Percentiles rank a stretch among this genome's conserved stretches.
These are phyloP conservation scores for Sebastes taczanowskii DNA, from an alignment of 2,797 vertebrate species.

Conservation along the genomic window DNA sequence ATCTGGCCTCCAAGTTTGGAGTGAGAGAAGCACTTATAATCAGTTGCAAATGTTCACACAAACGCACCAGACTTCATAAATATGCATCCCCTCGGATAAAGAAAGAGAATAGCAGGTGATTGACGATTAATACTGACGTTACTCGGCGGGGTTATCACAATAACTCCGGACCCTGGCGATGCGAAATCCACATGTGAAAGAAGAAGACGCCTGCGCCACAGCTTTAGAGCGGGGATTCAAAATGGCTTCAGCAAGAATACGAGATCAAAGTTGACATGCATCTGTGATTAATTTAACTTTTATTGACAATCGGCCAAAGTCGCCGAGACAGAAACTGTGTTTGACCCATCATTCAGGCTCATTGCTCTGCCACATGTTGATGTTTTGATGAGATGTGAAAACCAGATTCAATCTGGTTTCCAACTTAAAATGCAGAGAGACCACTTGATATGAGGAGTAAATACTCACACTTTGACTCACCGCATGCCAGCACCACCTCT, in stretches of 20 bases:
- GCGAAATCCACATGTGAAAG: conserved; percentile 45
- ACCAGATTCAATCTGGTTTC: conserved; percentile 22
- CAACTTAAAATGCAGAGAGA: conserved; percentile 7
- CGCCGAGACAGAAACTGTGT: conserved; percentile 50
- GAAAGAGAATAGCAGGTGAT: conserved; percentile 61
- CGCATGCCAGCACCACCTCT: conserved; percentile 8
- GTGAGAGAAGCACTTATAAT: conserved; percentile 67
- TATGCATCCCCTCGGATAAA: conserved; percentile 66
- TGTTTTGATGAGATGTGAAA: conserved; percentile 35
- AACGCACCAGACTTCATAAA: conserved; percentile 75
- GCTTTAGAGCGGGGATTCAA: conserved; percentile 27
- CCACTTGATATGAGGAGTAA: background rate
- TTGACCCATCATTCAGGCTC: conserved; percentile 51
- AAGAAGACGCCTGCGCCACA: conserved; percentile 20
- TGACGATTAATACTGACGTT: conserved; percentile 70
- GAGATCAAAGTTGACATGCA: conserved; percentile 69
- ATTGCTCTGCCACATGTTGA: conserved; percentile 39
- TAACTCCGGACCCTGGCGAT: conserved; percentile 24
- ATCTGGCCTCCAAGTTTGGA: conserved; percentile 74
- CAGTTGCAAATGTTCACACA: conserved; percentile 74
- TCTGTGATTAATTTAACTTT: conserved; percentile 67
- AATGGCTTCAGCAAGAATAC: conserved; percentile 41
- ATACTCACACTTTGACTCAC: background rate
- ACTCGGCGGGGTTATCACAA: conserved; percentile 44
- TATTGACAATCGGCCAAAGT: conserved; percentile 68